These are phyloP conservation scores for Dasyprocta punctata DNA, from an alignment of 2,113 vertebrate genomes.

Conservation along the genomic window DNA sequence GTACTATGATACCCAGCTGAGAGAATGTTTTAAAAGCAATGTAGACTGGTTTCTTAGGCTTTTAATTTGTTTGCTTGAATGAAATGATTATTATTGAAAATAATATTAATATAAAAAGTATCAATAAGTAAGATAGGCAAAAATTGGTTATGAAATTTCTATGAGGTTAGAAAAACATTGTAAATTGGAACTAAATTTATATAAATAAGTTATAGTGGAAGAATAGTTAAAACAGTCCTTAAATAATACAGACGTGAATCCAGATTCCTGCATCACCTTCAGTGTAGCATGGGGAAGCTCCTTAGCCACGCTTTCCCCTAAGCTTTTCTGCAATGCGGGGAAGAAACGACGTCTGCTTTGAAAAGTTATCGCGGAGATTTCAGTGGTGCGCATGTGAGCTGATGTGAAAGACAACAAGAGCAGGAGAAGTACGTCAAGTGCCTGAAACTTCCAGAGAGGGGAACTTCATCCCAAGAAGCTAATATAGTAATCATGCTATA, in stretches of 20 bases:
- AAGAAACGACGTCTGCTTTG: neutral
- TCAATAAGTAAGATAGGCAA: neutral
- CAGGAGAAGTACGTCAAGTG: neutral
- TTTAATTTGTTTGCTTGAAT: slow-evolving; percentile 1
- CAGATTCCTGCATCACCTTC: neutral
- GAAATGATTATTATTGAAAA: neutral
- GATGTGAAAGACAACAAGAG: neutral
- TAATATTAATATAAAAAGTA: neutral
- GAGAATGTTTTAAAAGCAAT: neutral
- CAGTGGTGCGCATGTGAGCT: neutral
- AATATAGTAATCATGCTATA: neutral
- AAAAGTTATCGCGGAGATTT: neutral
- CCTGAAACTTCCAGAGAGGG: neutral
- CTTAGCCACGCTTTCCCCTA: neutral
- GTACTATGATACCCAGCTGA: neutral
- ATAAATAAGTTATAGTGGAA: neutral
- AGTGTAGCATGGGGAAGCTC: neutral
- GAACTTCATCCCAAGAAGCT: neutral
- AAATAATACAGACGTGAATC: neutral
- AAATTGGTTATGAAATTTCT: slow-evolving; percentile 21
- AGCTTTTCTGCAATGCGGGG: neutral
- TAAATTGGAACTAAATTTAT: slow-evolving; percentile 5
- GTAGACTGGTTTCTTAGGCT: neutral
- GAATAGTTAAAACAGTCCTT: neutral
- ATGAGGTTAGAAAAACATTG: neutral